Evolutionary conservation across 2,797 vertebrate genomes (phyloP).

Genomic region (Melanotaenia pygmaea): DNA sequence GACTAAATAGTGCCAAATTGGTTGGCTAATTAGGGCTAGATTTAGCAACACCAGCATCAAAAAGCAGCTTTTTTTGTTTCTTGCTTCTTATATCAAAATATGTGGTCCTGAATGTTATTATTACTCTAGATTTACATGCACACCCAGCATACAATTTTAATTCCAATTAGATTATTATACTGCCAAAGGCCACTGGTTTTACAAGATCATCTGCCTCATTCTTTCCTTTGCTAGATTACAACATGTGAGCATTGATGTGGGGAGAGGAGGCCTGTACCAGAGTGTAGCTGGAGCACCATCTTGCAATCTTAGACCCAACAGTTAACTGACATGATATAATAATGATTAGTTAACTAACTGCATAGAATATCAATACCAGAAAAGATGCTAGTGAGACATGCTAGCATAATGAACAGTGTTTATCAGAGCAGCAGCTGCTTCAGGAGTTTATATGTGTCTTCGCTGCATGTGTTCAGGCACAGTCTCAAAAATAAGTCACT

Average conservation of each 20-base stretch:
- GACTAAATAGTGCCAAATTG: no score
- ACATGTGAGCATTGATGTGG: neutral
- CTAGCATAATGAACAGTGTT: neutral
- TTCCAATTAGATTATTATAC: neutral
- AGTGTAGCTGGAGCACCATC: no score
- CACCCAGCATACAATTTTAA: neutral
- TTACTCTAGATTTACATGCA: neutral
- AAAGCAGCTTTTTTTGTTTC: neutral
- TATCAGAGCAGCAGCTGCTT: constrained; percentile 9
- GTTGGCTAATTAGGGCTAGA: neutral
- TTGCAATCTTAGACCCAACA: no score
- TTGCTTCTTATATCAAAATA: neutral
- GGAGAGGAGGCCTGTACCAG: neutral
- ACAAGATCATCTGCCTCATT: neutral
- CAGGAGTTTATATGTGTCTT: constrained; percentile 1
- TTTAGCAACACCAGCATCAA: neutral
- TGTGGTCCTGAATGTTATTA: neutral
- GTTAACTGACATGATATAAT: no score
- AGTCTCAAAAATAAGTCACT: constrained; percentile 27
- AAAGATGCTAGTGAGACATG: neutral
- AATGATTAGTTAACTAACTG: no score
- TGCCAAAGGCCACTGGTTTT: neutral
- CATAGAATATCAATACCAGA: neutral
- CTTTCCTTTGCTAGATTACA: neutral
- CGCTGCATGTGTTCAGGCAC: constrained; percentile 1